Evolutionary conservation across 2,113 vertebrate genomes (phyloP), one percentile per base, ranked within the genome.

Genomic region (Abramis brama): DNA sequence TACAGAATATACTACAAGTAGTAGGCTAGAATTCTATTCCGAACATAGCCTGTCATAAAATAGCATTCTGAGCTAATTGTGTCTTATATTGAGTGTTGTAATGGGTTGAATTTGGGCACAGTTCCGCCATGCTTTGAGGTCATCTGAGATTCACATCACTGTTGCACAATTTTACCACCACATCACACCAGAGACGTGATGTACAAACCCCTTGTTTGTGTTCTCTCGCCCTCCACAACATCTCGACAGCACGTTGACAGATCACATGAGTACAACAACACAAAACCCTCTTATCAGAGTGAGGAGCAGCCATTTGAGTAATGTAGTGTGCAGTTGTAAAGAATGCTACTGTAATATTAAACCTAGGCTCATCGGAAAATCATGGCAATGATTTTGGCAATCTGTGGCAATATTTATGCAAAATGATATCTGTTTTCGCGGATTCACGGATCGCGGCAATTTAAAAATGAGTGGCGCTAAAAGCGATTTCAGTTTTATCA

Each of bases 201-300:
- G 57, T 33, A 50, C 45, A 68, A 68, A 66, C 45, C 9, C 17
- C 19, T 39, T 12, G 25, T 47, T 47, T 68, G 43, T 50, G 25
- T 17, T 33, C 13, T 50, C 45, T 52, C 43, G 17, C 25, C 47
- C 13, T 76, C 45, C 45, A 76, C 43, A 64, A 82, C 17, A 62
- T 68, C 79, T 82, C 60, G 52, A 82, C 43, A 68, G 36, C 39
- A 45, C 3, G 7, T 30, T 30, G 39, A 81, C 79, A 43, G 19
- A 68, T 70, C 79, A 82, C 79, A 82, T 13, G 79, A 81, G 74
- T 21, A 77, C n/a, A 77, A 75, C 73, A 50, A 76, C 74, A 76
- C 21, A 36, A 36, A 60, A 36, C 52, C 77, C 52, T 36, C 19
- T n/a, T 33, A 19, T 8, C 30, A 1, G 25, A 79, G 30, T 11